These are phyloP conservation scores for Helostoma temminkii DNA, from an alignment of 2,797 vertebrate genomes.

Conservation along the genomic window DNA sequence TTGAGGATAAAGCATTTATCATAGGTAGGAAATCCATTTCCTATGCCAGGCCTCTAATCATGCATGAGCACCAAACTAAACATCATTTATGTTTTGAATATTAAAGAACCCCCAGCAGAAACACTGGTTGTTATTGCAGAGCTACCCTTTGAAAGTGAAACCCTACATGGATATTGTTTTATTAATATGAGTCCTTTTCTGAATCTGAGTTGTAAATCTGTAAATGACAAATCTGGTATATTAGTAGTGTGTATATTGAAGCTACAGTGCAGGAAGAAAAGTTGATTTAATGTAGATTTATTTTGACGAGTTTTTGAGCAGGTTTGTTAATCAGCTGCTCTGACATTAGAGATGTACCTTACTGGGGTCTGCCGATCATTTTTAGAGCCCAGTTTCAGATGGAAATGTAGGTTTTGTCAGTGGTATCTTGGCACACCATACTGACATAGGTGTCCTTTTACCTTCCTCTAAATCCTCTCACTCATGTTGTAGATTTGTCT, in stretches of 20 bases:
- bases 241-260: constrained; percentile 77
- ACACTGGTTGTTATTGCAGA: neutral
- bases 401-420: constrained; percentile 30
- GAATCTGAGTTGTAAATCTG: constrained; percentile 76
- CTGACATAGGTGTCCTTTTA: neutral
- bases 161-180: constrained; percentile 24
- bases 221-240: constrained; percentile 76
- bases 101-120: constrained; percentile 16
- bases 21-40: constrained; percentile 31
- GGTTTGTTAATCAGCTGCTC: constrained; percentile 58
- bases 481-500: constrained; percentile 14
- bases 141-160: constrained; percentile 1
- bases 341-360: constrained; percentile 62
- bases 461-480: constrained; percentile 2
- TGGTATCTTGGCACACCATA: constrained; percentile 13
- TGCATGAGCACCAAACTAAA: constrained; percentile 21
- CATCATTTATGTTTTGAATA: constrained; percentile 16
- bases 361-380: constrained; percentile 23
- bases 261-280: constrained; percentile 58
- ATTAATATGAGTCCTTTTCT: constrained; percentile 56
- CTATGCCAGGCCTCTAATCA: constrained; percentile 32
- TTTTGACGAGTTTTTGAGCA: constrained; percentile 36
- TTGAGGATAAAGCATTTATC: constrained; percentile 28
- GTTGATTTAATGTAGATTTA: constrained; percentile 62
- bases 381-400: constrained; percentile 6